These are phyloP conservation scores for Lipophrys pholis DNA, from an alignment of 2,113 vertebrate species.

Conservation along the genomic window DNA sequence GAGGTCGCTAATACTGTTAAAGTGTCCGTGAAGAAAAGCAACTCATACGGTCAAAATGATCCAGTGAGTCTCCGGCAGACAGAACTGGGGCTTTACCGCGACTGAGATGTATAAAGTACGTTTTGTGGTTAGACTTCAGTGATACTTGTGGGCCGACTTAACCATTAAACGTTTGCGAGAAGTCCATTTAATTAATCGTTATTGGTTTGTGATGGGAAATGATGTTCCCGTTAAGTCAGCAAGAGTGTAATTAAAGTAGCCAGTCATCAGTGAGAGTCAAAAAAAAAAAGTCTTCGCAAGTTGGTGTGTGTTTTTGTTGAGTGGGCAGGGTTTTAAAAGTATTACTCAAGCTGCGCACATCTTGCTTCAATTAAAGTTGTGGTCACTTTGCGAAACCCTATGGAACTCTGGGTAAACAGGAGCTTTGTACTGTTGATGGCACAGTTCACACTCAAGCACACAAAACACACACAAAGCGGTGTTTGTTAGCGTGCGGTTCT, in stretches of 20 bases:
- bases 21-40: not conserved
- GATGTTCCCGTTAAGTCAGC: conserved; percentile 38
- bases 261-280: conserved; percentile 66
- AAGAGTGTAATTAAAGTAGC: conserved; percentile 64
- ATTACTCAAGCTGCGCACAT: conserved; percentile 77
- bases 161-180: conserved; percentile 53
- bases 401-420: conserved; percentile 79
- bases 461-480: conserved; percentile 4
- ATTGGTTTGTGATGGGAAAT: conserved; percentile 75
- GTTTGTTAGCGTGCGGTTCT: conserved; percentile 61
- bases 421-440: conserved; percentile 66
- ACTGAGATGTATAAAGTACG: too few species aligned
- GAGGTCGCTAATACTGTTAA: conserved; percentile 9
- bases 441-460: conserved; percentile 48
- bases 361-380: conserved; percentile 79
- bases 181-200: conserved; percentile 38
- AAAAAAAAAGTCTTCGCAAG: conserved; percentile 33
- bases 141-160: conserved; percentile 1
- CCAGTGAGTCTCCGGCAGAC: not conserved
- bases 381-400: conserved; percentile 79
- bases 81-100: not conserved
- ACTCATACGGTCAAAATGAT: not conserved
- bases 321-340: conserved; percentile 62
- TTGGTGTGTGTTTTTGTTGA: conserved; percentile 50
- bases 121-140: too few species aligned